Conservation (phyloP, 2,113 vertebrate genomes). For the Paralichthys olivaceus region DNA sequence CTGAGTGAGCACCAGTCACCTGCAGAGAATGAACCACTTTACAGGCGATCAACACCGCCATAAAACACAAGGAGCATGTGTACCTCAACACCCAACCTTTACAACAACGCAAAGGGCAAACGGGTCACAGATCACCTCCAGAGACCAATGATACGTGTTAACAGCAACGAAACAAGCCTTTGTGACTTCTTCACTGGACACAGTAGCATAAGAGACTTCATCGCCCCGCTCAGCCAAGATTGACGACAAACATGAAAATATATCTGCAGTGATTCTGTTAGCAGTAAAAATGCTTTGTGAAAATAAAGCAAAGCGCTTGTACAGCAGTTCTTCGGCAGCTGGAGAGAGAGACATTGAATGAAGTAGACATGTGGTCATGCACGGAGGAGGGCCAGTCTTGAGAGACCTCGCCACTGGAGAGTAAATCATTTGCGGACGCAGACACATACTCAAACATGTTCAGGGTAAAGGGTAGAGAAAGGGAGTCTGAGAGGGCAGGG, state of each 20-base stretch:
- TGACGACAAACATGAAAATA: constrained; percentile 68
- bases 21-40: constrained; percentile 71
- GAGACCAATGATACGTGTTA: constrained; percentile 52
- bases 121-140: constrained; percentile 51
- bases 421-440: constrained; percentile 58
- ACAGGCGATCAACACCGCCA: constrained; percentile 37
- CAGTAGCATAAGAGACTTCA: constrained; percentile 7
- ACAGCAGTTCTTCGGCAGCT: constrained; percentile 50
- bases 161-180: constrained; percentile 2
- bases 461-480: constrained; percentile 1
- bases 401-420: constrained; percentile 37
- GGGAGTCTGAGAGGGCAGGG: neutral
- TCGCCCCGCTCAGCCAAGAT: constrained; percentile 47
- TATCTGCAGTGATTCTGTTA: constrained; percentile 62
- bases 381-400: constrained; percentile 67
- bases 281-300: constrained; percentile 66
- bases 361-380: constrained; percentile 72
- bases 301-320: constrained; percentile 64
- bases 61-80: constrained; percentile 52
- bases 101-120: constrained; percentile 53
- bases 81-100: constrained; percentile 40
- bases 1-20: constrained; percentile 62
- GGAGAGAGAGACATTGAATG: constrained; percentile 50
- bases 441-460: constrained; percentile 39
- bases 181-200: constrained; percentile 4